These are phyloP conservation scores for Egretta garzetta DNA, from an alignment of 2,113 vertebrate genomes.

Conservation along the genomic window DNA sequence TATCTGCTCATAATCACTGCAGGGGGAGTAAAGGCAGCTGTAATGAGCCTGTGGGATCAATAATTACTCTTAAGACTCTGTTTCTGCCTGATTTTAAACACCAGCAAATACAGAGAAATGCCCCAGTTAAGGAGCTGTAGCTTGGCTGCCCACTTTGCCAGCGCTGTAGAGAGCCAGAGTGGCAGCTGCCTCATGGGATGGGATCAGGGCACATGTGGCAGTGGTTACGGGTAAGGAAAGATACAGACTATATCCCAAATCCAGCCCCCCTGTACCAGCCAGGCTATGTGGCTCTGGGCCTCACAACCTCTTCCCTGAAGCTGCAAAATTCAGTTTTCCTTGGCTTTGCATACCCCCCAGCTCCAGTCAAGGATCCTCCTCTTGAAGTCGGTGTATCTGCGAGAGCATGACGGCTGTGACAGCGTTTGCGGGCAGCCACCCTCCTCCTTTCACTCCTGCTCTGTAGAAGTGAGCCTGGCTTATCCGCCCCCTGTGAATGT, in stretches of 20 bases:
- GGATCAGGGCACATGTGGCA: rapidly evolving
- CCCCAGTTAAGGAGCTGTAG: background rate
- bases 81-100: background rate
- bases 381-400: background rate
- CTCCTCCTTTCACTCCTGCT: background rate
- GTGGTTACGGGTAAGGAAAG: background rate
- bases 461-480: background rate
- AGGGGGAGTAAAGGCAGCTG: background rate
- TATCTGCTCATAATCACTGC: background rate
- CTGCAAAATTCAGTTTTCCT: background rate
- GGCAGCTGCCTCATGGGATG: background rate
- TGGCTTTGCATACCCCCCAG: background rate
- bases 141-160: background rate
- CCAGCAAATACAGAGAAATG: background rate
- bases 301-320: background rate
- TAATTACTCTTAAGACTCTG: background rate
- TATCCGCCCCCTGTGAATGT: rapidly evolving
- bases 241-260: background rate
- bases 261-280: background rate
- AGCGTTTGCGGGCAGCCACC: rapidly evolving
- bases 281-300: rapidly evolving
- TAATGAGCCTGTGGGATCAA: constrained; percentile 6
- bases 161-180: background rate
- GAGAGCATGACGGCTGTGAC: background rate
- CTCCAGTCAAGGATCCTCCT: background rate